Conservation (phyloP, 1,140 invertebrate genomes). For the Proctacanthus coquilletti region DNA sequence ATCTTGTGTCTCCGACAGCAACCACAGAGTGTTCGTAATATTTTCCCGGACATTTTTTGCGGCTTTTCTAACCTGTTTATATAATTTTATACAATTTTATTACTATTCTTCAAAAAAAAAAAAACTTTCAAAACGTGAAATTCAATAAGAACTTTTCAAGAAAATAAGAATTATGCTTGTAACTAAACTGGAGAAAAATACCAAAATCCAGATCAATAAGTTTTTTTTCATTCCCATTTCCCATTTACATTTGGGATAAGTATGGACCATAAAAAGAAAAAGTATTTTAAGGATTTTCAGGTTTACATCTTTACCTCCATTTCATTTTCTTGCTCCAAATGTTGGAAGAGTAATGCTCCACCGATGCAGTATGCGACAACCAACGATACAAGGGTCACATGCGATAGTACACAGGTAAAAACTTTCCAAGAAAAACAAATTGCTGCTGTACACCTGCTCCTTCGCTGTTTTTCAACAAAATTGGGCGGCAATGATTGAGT, state of each 20-base stretch:
- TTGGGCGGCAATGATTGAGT: conserved; percentile 23
- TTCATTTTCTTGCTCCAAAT: conserved; percentile 62
- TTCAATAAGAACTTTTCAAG: too few relatives aligned
- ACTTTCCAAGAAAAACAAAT: conserved; percentile 56
- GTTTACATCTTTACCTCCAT: conserved; percentile 39
- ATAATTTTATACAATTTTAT: conserved; percentile 4
- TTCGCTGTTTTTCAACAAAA: conserved; percentile 22
- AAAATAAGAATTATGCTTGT: too few relatives aligned
- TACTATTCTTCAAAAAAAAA: too few relatives aligned
- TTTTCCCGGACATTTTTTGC: conserved; percentile 55
- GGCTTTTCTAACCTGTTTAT: conserved; percentile 60
- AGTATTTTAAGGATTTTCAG: conserved; percentile 3
- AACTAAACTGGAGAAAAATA: too few relatives aligned
- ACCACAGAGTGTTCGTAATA: conserved; percentile 66
- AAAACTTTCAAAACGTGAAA: too few relatives aligned
- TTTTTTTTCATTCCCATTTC: too few relatives aligned
- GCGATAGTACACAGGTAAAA: conserved; percentile 71
- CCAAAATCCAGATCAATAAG: too few relatives aligned
- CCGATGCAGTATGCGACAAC: conserved; percentile 72
- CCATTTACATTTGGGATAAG: too few relatives aligned
- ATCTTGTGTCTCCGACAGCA: conserved; percentile 46
- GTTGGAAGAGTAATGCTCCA: conserved; percentile 70
- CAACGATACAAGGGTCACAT: conserved; percentile 71
- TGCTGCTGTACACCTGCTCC: conserved; percentile 33
- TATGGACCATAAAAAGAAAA: background rate